Percentiles rank a stretch among this genome's conserved stretches.
phyloP scores from a whole-genome alignment of 2,113 vertebrate species.

The Cebidichthys violaceus region DNA sequence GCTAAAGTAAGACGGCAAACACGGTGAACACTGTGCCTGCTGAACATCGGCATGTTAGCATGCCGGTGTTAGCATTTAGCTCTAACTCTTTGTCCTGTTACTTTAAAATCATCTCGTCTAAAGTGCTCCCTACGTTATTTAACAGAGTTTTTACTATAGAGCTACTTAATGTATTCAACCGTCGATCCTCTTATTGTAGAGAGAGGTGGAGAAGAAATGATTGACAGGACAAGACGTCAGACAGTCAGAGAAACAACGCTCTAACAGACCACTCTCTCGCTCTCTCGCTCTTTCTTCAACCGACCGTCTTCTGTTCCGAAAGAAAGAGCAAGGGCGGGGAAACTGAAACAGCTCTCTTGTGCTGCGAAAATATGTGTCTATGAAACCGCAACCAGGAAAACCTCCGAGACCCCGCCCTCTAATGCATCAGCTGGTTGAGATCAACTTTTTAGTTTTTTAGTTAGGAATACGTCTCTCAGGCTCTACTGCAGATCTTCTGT shows the following conservation, averaged over 20 bases:
- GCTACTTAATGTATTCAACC: background rate
- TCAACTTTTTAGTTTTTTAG: background rate
- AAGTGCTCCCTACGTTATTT: background rate
- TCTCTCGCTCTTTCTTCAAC: background rate
- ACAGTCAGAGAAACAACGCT: no score
- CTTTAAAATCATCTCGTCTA: background rate
- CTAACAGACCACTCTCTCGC: constrained; percentile 24
- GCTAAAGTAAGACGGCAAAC: no score
- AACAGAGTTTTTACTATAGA: background rate
- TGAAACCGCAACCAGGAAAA: constrained; percentile 4
- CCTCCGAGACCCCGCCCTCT: background rate
- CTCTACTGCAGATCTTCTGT: background rate
- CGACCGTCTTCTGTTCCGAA: constrained; percentile 25
- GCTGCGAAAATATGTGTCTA: constrained; percentile 3
- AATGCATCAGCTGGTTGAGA: background rate
- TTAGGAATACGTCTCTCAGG: background rate
- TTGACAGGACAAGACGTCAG: no score
- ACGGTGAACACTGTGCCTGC: no score
- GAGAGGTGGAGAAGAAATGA: background rate
- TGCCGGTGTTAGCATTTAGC: no score
- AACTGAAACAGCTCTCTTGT: constrained; percentile 14
- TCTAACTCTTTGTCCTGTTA: background rate
- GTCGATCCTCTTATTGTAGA: background rate
- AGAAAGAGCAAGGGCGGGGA: background rate
- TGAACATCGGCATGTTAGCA: no score